Evolutionary conservation across 2,888 invertebrate genomes (phyloP).

Genomic region (Pelosia muscerda): DNA sequence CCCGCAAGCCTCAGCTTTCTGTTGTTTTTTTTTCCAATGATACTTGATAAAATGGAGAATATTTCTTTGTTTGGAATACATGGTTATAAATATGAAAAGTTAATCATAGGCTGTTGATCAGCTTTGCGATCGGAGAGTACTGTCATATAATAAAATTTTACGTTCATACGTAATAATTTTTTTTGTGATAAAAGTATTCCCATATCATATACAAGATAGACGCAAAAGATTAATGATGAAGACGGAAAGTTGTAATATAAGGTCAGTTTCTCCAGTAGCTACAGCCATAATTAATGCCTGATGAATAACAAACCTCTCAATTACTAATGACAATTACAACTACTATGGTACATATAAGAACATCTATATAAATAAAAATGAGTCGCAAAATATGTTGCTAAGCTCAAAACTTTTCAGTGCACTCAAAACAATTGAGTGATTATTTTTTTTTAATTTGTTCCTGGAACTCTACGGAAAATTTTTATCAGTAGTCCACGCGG

Average conservation of each 20-base stretch:
- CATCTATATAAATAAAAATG: background rate
- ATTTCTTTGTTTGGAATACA: slow-evolving; percentile 27
- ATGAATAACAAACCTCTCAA: background rate
- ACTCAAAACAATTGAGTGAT: too few relatives aligned
- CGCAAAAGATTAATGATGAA: background rate
- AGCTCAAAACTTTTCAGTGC: too few relatives aligned
- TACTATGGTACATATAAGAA: too few relatives aligned
- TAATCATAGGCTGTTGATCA: slow-evolving; percentile 9
- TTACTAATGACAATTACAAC: too few relatives aligned
- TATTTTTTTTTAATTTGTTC: too few relatives aligned
- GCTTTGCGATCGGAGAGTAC: background rate
- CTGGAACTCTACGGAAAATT: too few relatives aligned
- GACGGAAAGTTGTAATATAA: background rate
- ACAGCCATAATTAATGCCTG: too few relatives aligned
- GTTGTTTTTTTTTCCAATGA: slow-evolving; percentile 36
- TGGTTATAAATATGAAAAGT: slow-evolving; percentile 24
- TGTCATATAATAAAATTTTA: background rate
- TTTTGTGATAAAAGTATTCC: background rate
- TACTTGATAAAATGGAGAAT: slow-evolving; percentile 32
- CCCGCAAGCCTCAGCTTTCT: slow-evolving; percentile 33
- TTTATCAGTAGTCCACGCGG: too few relatives aligned
- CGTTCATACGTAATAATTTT: background rate
- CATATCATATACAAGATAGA: background rate
- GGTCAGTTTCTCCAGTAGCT: too few relatives aligned
- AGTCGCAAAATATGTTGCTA: background rate